Evolutionary conservation across 2,797 vertebrate species (phyloP), one percentile per base, ranked within the genome.

Genomic region (Myotis myotis): DNA sequence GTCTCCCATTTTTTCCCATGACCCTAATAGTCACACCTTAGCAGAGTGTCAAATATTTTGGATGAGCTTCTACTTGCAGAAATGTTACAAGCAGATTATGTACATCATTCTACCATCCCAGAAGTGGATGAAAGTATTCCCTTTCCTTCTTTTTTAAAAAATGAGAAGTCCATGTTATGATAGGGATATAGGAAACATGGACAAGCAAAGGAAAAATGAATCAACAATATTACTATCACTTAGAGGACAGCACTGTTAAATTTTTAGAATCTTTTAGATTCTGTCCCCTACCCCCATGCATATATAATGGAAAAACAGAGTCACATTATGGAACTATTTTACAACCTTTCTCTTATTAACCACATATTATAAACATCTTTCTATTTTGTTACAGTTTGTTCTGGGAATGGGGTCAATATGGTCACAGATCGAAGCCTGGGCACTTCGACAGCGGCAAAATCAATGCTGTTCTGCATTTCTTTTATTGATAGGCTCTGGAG

Each of bases 381-480:
- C 66, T 23, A 92, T 91, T 95, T 96, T 96, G 89, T 87, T 93
- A 81, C 53, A 66, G 90, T 96, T 96, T 93, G 38, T 95, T 90
- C 96, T 94, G 70, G 87, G 79, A 95, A 78, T 41, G 53, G 81
- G 30, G 87, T 97, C 93, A 92, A 74, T 95, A 76, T 33, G 75
- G 78, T 64, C 64, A 44, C 17, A 66, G 93, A 97, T 96, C 15
- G 44, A 96, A 97, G 93, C 17, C 53, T 44, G 49, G 87, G 74
- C 84, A 81, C 87, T 89, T 94, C 19, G 89, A 70, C 91, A 74
- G 85, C 64, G 25, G 70, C 25, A 49, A 85, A 92, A 96, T 96
- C 97, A 96, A 92, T 97, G 57, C 36, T 87, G 15, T 8, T 96
- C 92, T 92, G 72, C 80, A 70, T 96, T 96, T 91, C 68, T 85